phyloP scores from a whole-genome alignment of 2,797 vertebrate genomes.

The Takifugu ocellatus region DNA sequence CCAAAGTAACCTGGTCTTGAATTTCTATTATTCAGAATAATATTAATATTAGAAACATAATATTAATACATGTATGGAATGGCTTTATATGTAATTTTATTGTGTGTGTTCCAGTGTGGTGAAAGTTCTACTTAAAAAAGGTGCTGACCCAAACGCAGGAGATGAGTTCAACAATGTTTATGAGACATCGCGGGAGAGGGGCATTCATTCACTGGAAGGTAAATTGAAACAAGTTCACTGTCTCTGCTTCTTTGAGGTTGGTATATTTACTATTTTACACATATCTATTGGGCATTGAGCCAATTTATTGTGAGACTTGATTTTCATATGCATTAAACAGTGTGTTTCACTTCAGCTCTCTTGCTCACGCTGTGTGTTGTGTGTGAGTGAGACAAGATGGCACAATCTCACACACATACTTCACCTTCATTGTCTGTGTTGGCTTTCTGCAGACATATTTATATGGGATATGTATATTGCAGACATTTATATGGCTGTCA shows the following conservation, averaged over 20 bases:
- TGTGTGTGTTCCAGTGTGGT: slow-evolving; percentile 75
- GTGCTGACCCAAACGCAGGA: slow-evolving; percentile 88
- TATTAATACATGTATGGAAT: neutral
- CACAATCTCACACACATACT: slow-evolving; percentile 23
- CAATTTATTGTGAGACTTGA: slow-evolving; percentile 47
- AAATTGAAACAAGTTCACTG: slow-evolving; percentile 18
- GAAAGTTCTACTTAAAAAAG: slow-evolving; percentile 82
- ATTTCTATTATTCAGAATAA: too few species aligned
- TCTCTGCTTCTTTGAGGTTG: neutral
- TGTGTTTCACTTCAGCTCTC: slow-evolving; percentile 77
- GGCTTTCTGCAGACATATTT: slow-evolving; percentile 80
- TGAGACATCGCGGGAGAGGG: slow-evolving; percentile 87
- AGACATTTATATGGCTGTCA: slow-evolving; percentile 99
- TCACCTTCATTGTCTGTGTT: slow-evolving; percentile 53
- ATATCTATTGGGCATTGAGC: slow-evolving; percentile 51
- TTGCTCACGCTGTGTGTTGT: slow-evolving; percentile 22
- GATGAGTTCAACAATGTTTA: slow-evolving; percentile 94
- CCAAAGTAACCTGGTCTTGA: too few species aligned
- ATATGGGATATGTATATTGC: slow-evolving; percentile 94
- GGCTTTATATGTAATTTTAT: neutral
- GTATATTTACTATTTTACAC: slow-evolving; percentile 46
- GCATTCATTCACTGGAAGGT: slow-evolving; percentile 95
- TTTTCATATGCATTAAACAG: slow-evolving; percentile 75
- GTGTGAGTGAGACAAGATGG: slow-evolving; percentile 17
- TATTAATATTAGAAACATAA: neutral